Evolutionary conservation across 1,140 invertebrate genomes (phyloP), one percentile per base, ranked within the genome.

Genomic region (Araneus ventricosus): DNA sequence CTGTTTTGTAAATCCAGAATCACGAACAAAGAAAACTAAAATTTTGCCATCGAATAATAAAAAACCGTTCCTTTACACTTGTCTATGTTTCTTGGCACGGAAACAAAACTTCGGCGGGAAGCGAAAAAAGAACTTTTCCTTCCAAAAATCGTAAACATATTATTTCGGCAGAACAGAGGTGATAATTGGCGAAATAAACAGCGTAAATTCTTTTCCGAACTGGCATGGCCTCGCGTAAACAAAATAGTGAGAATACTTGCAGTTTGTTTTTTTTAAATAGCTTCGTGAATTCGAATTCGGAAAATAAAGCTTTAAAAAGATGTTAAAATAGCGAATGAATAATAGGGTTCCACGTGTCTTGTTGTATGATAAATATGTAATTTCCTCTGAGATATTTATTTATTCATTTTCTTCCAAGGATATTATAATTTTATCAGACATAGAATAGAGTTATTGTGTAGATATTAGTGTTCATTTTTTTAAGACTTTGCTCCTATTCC

Each of bases 91-190:
- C 24, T 67, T 67, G 63, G 63, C 63, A n/a, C 63, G 1, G 27
- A 27, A 67, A 67, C 63, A 67, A 67, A 67, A 67, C 5, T 67
- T 27, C 14, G 63, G 63, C 20, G 63, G 7, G n/a, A 67, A 67
- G 30, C 1, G 14, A 75, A 75, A 75, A 75, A 22, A 34, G 17
- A 75, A 34, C 70, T 34, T 37, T 75, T 75, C 70, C 34, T 75
- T 30, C 34, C 17, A 20, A 34, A n/a, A 75, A 34, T 75, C 70
- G 70, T 75, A 75, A 75, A 75, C 34, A 75, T 75, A 75, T 75
- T 75, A 75, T 75, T 75, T 34, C 30, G 30, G 30, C 30, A 37
- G 20, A 34, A 22, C 17, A 75, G 27, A 0, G 34, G 30, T 17
- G 27, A 22, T 75, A 75, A 75, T 75, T 75, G 30, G 20, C 14